Evolutionary conservation across 2,888 invertebrate genomes (phyloP).

Genomic region (Esperia sulphurella): DNA sequence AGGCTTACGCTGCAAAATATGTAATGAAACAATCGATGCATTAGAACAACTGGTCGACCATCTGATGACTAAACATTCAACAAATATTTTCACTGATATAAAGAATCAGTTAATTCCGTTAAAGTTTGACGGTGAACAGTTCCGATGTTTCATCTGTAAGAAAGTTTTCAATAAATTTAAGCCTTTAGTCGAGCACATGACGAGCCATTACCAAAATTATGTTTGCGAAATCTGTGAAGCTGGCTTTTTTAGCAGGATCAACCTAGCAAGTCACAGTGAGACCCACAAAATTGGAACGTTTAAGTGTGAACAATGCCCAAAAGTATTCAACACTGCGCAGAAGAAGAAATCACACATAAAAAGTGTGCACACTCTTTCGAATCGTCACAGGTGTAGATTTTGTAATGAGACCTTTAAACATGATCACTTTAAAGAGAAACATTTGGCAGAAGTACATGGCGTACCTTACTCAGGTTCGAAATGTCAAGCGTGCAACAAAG

Average conservation of each 20-base stretch:
- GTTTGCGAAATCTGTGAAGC: constrained; percentile 36
- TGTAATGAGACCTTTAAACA: constrained; percentile 43
- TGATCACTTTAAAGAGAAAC: constrained; percentile 38
- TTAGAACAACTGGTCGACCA: constrained; percentile 2
- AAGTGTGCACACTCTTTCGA: neutral
- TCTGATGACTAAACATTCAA: constrained; percentile 15
- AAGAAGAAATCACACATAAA: constrained; percentile 47
- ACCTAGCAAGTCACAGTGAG: constrained; percentile 10
- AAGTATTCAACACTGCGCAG: constrained; percentile 47
- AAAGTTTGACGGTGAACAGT: constrained; percentile 47
- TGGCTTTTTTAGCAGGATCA: constrained; percentile 14
- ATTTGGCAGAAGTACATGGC: constrained; percentile 34
- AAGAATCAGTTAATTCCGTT: constrained; percentile 41
- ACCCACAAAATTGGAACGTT: constrained; percentile 21
- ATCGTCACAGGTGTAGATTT: constrained; percentile 31
- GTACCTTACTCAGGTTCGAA: constrained; percentile 11
- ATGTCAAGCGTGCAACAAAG: constrained; percentile 36
- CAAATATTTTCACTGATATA: constrained; percentile 25
- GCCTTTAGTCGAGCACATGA: constrained; percentile 4
- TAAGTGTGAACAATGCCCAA: too few relatives aligned
- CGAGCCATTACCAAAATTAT: constrained; percentile 41
- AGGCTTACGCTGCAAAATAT: constrained; percentile 2
- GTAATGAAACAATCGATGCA: neutral
- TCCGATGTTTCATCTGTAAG: constrained; percentile 2
- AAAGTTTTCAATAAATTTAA: constrained; percentile 1